Conservation (phyloP, 2,888 invertebrate species). For the Metallyticus violacea region DNA sequence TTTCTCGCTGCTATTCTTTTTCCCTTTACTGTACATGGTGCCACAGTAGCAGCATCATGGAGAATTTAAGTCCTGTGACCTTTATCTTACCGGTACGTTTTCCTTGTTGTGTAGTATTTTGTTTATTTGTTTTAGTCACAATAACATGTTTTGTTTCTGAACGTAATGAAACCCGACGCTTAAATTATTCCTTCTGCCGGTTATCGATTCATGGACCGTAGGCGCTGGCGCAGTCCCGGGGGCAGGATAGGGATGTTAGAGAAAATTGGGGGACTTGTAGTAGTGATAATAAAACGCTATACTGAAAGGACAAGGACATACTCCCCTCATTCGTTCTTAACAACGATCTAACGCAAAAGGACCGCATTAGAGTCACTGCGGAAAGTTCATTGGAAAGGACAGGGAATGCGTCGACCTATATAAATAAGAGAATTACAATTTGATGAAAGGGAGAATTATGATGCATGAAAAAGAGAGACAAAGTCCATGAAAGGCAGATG, state of each 20-base stretch:
- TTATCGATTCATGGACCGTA: neutral
- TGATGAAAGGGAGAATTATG: too few relatives aligned
- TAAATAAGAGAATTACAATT: too few relatives aligned
- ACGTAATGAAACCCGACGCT: neutral
- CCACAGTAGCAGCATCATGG: too few relatives aligned
- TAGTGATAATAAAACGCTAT: neutral
- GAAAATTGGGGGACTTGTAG: neutral
- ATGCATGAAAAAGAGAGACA: too few relatives aligned
- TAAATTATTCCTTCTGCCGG: neutral
- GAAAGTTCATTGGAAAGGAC: too few relatives aligned
- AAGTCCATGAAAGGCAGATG: too few relatives aligned
- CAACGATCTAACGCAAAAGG: neutral
- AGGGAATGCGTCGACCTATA: too few relatives aligned
- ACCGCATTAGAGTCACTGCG: neutral
- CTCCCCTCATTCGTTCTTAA: neutral
- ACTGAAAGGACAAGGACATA: neutral
- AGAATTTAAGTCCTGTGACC: too few relatives aligned
- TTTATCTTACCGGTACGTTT: too few relatives aligned
- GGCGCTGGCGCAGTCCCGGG: neutral
- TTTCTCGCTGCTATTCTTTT: too few relatives aligned
- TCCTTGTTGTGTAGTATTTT: too few relatives aligned
- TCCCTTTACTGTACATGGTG: too few relatives aligned
- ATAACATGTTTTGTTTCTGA: neutral
- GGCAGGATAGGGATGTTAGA: neutral
- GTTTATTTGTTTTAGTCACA: neutral